Conservation (phyloP, 2,113 vertebrate genomes). For the Otis tarda region DNA sequence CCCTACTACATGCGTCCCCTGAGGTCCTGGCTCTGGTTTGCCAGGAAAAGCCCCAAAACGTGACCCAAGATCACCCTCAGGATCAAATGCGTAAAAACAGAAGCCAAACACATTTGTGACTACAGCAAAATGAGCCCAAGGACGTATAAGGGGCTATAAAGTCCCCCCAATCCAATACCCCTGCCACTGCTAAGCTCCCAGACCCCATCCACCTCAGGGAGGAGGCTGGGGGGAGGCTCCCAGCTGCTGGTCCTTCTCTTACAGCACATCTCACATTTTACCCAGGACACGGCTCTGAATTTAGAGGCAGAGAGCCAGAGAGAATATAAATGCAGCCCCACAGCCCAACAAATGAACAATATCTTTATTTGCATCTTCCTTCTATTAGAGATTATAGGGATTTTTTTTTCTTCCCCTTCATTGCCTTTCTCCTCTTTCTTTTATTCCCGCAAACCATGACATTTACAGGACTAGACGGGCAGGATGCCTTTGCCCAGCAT, state of each 20-base stretch:
- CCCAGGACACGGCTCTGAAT: not conserved
- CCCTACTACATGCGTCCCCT: too few relatives aligned
- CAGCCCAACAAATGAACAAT: not conserved
- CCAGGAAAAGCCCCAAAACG: not conserved
- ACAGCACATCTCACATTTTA: not conserved
- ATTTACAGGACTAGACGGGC: not conserved
- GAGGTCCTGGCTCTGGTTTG: not conserved
- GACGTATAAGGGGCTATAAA: not conserved
- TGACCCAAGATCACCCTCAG: not conserved
- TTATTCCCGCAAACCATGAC: rapidly evolving
- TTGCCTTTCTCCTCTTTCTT: not conserved
- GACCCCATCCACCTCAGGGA: not conserved
- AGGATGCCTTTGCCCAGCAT: not conserved
- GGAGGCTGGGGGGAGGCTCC: too few relatives aligned
- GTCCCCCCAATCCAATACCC: not conserved
- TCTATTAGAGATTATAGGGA: not conserved
- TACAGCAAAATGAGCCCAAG: not conserved
- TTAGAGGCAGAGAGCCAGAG: not conserved
- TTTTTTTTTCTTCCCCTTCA: not conserved
- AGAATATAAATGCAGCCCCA: not conserved
- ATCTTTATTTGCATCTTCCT: not conserved
- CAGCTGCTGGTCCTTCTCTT: not conserved
- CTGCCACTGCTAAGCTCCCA: not conserved
- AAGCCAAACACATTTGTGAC: not conserved
- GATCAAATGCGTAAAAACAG: not conserved